Conservation (phyloP, 2,113 vertebrate genomes). For the Lophius piscatorius region DNA sequence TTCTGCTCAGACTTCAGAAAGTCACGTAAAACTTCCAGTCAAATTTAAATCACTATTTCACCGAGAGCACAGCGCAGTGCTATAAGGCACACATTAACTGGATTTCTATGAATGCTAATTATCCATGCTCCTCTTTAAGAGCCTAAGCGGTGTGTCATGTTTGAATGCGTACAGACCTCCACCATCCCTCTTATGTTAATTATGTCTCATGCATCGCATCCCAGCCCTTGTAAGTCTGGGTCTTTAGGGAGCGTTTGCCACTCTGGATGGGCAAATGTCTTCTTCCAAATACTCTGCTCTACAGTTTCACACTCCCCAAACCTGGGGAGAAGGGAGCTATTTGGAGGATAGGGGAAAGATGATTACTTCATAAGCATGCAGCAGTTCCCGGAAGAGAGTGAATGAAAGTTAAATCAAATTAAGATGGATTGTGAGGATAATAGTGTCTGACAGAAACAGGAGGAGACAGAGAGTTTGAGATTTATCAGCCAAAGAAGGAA, state of each 20-base stretch:
- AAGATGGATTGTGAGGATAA: slow-evolving; percentile 13
- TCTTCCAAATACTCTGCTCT: slow-evolving; percentile 25
- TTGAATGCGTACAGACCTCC: slow-evolving; percentile 19
- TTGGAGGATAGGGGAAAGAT: slow-evolving; percentile 23
- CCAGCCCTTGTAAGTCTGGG: slow-evolving; percentile 37
- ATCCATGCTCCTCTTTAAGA: slow-evolving; percentile 47
- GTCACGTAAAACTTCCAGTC: slow-evolving; percentile 2
- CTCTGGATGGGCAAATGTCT: slow-evolving; percentile 18
- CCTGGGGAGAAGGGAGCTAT: slow-evolving; percentile 34
- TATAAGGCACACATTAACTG: slow-evolving; percentile 7
- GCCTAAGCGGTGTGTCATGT: slow-evolving; percentile 35
- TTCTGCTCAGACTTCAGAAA: not conserved
- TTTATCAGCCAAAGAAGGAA: not conserved
- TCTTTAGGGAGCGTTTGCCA: slow-evolving; percentile 36
- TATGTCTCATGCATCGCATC: slow-evolving; percentile 43
- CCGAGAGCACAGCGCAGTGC: slow-evolving; percentile 2
- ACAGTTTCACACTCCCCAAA: slow-evolving; percentile 60
- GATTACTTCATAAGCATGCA: slow-evolving; percentile 62
- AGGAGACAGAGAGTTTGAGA: not conserved
- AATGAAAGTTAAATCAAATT: slow-evolving; percentile 27
- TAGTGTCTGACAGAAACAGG: not conserved
- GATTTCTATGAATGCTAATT: slow-evolving; percentile 52
- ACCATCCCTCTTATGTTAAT: slow-evolving; percentile 25
- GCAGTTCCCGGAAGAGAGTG: slow-evolving; percentile 15
- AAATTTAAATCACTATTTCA: not conserved